These are phyloP conservation scores for Brachionus manjavacas DNA, from an alignment of 1,140 invertebrate genomes.

Conservation along the genomic window DNA sequence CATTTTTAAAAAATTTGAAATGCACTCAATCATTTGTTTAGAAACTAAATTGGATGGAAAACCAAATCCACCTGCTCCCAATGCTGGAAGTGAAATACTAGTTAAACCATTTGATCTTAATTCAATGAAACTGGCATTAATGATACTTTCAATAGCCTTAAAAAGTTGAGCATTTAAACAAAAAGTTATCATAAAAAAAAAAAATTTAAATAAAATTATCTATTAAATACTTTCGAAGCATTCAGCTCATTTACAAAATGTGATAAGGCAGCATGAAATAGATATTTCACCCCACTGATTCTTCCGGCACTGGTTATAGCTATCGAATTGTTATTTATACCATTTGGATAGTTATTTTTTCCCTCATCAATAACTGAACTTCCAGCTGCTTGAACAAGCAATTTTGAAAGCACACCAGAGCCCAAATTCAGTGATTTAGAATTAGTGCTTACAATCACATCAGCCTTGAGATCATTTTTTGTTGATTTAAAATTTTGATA, in stretches of 20 bases:
- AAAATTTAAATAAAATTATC: not conserved
- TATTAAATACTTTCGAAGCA: not conserved
- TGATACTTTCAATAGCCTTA: not conserved
- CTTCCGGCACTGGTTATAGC: not conserved
- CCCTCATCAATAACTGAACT: not conserved
- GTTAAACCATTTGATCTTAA: not conserved
- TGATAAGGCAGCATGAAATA: not conserved
- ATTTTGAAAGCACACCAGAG: not conserved
- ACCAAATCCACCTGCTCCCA: slow-evolving; percentile 12
- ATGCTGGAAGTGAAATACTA: not conserved
- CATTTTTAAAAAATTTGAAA: not conserved
- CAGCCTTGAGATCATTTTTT: not conserved
- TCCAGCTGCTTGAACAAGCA: not conserved
- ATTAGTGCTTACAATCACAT: slow-evolving; percentile 11
- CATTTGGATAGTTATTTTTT: not conserved
- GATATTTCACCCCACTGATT: not conserved
- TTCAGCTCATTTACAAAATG: not conserved
- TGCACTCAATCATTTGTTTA: not conserved
- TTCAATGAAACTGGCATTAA: not conserved
- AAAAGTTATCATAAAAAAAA: no score
- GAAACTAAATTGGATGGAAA: not conserved
- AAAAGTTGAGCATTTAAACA: no score
- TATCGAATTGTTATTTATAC: not conserved
- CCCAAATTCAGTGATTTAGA: not conserved
- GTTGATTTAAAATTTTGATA: not conserved